phyloP scores from a whole-genome alignment of 1,140 invertebrate genomes.

The Zaprionus nigranus region DNA sequence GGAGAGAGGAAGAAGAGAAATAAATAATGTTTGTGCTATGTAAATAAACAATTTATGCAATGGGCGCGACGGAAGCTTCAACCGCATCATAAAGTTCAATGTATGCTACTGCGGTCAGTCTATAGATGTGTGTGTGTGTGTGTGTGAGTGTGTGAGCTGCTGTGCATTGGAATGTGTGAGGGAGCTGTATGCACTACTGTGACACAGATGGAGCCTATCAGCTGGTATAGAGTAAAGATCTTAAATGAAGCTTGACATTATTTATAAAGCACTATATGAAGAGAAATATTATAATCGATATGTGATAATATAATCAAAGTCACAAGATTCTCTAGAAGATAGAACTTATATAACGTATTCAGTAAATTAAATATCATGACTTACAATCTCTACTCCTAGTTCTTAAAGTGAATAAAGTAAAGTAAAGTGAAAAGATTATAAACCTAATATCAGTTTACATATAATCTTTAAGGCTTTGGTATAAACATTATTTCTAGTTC shows the following conservation, averaged over 20 bases:
- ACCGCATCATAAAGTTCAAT: constrained; percentile 56
- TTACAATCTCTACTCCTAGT: no score
- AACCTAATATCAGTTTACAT: no score
- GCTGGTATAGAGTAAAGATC: neutral
- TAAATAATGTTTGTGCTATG: constrained; percentile 55
- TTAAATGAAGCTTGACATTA: neutral
- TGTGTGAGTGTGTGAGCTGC: constrained; percentile 4
- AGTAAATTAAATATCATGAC: no score
- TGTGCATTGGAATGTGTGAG: neutral
- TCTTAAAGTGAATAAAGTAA: no score
- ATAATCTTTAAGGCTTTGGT: no score
- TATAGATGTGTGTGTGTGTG: constrained; percentile 16
- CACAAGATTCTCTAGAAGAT: no score
- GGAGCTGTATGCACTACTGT: neutral
- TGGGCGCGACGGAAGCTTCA: constrained; percentile 49
- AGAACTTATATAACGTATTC: no score
- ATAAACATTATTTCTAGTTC: no score
- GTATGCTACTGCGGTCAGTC: constrained; percentile 41
- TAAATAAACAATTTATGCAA: constrained; percentile 58
- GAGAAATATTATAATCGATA: neutral
- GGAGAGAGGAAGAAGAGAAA: constrained; percentile 4
- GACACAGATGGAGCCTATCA: constrained; percentile 13
- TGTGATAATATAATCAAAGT: no score
- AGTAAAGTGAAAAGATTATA: no score
- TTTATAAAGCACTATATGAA: neutral